Evolutionary conservation across 37 sponge, comb jelly and placozoan species (phyloP).

Genomic region (Cliona cf. orientalis): DNA sequence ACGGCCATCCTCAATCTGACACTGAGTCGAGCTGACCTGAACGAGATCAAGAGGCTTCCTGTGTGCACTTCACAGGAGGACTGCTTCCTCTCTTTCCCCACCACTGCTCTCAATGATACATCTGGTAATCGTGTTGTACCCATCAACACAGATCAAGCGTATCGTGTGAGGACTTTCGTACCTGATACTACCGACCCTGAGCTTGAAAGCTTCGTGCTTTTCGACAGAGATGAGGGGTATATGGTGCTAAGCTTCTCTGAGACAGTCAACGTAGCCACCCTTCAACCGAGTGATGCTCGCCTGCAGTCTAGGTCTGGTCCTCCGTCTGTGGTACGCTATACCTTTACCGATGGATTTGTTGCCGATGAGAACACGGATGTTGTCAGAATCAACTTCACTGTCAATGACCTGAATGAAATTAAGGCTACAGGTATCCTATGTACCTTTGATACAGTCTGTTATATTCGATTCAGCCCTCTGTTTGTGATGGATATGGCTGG

Average conservation of each 20-base stretch:
- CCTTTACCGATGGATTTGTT: conserved; percentile 45
- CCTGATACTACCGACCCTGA: conserved; percentile 73
- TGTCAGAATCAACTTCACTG: conserved; percentile 57
- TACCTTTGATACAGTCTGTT: conserved; percentile 41
- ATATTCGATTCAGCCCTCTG: conserved; percentile 58
- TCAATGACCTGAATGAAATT: conserved; percentile 70
- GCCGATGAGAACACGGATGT: conserved; percentile 53
- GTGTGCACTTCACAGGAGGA: conserved; percentile 65
- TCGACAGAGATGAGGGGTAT: conserved; percentile 71
- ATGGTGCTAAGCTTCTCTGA: conserved; percentile 80
- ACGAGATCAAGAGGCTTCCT: conserved; percentile 69
- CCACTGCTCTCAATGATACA: conserved; percentile 68
- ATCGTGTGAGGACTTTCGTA: conserved; percentile 28
- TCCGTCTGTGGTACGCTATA: conserved; percentile 3
- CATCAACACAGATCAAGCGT: conserved; percentile 12
- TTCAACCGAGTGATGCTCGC: conserved; percentile 32
- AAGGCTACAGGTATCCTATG: conserved; percentile 72
- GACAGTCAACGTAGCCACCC: conserved; percentile 63
- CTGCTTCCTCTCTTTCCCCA: conserved; percentile 80
- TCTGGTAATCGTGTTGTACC: conserved; percentile 62
- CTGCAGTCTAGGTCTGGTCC: conserved; percentile 33
- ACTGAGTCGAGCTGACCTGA: conserved; percentile 58
- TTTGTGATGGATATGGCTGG: conserved; percentile 82
- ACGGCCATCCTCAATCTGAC: conserved; percentile 23
- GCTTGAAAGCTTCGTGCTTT: conserved; percentile 36